Evolutionary conservation across 2,113 vertebrate genomes (phyloP), one percentile per base, ranked within the genome.

Genomic region (Apodemus sylvaticus): DNA sequence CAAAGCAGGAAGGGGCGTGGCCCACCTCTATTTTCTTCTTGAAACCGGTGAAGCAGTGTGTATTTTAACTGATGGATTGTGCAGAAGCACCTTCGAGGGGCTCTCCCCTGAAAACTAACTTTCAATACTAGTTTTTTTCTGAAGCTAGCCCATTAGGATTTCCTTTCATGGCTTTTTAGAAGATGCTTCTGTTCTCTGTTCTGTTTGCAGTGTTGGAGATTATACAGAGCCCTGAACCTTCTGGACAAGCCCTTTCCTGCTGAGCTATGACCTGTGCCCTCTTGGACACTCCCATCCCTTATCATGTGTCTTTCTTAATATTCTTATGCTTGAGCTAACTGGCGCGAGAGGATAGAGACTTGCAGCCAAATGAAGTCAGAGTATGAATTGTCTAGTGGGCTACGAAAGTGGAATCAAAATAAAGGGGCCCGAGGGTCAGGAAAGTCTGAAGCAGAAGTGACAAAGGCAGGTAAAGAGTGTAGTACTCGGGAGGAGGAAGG

Each of bases 291-390:
- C 74, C 55, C 34, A 70, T 82, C 87, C 82, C 79, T 93, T 93
- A 90, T 89, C 71, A 19, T 81, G 58, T 81, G 70, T 88, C 94
- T 95, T 97, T 96, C 78, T 90, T 89, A 93, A 95, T 6, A 31
- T 73, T 87, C 85, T 96, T 96, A 92, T 68, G 76, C 39, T 91
- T 66, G 51, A 77, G 66, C 68, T 88, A 95, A 90, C 45, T 62
- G 73, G 68, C 83, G 95, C 78, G 60, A 95, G 6, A 6, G 60
- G 60, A 48, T 36, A 64, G 82, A 78, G 77, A 74, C 78, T 78
- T 77, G 36, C 20, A 86, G 66, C n/a, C 51, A 79, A 94, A 96
- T 39, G 85, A 95, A 96, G 73, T 60, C 51, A 68, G 76, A 86
- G 6, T 78, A 90, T 91, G 45, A n/a, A 76, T 92, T 76, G 85